phyloP scores from a whole-genome alignment of 1,140 invertebrate species.

The Scaptomyza hsui region DNA sequence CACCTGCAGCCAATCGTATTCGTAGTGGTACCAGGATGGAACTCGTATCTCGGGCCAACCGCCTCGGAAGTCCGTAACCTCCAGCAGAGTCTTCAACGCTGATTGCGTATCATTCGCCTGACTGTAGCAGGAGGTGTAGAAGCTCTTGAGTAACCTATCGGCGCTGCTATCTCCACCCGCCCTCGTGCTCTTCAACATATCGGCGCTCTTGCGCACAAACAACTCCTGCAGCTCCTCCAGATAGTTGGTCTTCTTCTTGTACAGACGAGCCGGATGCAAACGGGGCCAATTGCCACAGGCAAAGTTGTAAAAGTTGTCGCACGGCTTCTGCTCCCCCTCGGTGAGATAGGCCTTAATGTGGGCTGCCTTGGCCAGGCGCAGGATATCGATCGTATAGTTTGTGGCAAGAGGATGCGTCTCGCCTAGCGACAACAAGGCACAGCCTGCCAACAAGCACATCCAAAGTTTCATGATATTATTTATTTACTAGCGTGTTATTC shows the following conservation, averaged over 20 bases:
- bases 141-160: conserved; percentile 89
- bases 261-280: conserved; percentile 56
- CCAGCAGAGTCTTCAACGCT: conserved; percentile 46
- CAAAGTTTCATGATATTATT: neutral
- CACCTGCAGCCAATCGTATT: conserved; percentile 74
- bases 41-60: conserved; percentile 73
- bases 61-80: conserved; percentile 65
- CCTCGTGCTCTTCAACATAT: conserved; percentile 63
- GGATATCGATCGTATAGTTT: conserved; percentile 71
- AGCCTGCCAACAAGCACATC: conserved; percentile 38
- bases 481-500: conserved; percentile 24
- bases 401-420: conserved; percentile 42
- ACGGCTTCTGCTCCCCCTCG: conserved; percentile 88
- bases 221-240: conserved; percentile 88
- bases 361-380: conserved; percentile 82
- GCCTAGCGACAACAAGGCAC: conserved; percentile 1
- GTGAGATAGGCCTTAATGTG: conserved; percentile 92
- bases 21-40: conserved; percentile 68
- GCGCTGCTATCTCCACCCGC: conserved; percentile 53
- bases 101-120: conserved; percentile 49
- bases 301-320: conserved; percentile 93
- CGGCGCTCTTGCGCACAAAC: conserved; percentile 68
- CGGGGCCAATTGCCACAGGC: conserved; percentile 86
- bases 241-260: conserved; percentile 89
- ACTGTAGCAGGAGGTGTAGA: conserved; percentile 93